phyloP scores from a whole-genome alignment of 2,797 vertebrate genomes.

The Melanotaenia parkinsoni region DNA sequence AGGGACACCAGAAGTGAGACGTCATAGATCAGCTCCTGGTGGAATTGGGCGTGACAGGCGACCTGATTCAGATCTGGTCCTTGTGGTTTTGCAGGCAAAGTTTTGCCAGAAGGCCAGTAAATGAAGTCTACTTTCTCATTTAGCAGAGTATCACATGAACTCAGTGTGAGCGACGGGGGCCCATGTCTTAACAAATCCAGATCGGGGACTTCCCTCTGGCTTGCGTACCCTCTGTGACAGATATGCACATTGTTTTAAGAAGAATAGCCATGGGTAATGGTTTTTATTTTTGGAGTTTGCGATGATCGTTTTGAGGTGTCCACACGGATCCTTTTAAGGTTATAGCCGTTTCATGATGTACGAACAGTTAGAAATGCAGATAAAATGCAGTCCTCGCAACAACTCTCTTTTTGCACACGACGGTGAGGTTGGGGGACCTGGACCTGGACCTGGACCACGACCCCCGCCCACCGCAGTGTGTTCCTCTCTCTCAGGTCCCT shows the following conservation, averaged over 20 bases:
- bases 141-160: conserved; percentile 23
- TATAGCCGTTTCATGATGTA: conserved; percentile 44
- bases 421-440: conserved; percentile 66
- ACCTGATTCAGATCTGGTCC: not conserved
- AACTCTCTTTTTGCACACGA: conserved; percentile 73
- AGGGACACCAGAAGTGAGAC: not conserved
- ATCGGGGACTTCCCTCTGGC: conserved; percentile 31
- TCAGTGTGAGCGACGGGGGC: not conserved
- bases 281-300: conserved; percentile 71
- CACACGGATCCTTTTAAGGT: conserved; percentile 43
- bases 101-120: not conserved
- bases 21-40: not conserved
- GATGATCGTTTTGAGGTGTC: conserved; percentile 70
- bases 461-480: conserved; percentile 69
- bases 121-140: not conserved
- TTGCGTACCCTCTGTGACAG: conserved; percentile 57
- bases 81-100: conserved; percentile 1
- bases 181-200: conserved; percentile 14
- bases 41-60: not conserved
- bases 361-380: conserved; percentile 65
- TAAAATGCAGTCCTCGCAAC: conserved; percentile 71
- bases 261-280: conserved; percentile 66
- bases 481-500: conserved; percentile 87
- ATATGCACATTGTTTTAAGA: conserved; percentile 71
- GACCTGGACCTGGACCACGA: conserved; percentile 46